Base-by-base conservation (phyloP, 2,113 vertebrate genomes). In the Ptychochromis oligacanthus region DNA sequence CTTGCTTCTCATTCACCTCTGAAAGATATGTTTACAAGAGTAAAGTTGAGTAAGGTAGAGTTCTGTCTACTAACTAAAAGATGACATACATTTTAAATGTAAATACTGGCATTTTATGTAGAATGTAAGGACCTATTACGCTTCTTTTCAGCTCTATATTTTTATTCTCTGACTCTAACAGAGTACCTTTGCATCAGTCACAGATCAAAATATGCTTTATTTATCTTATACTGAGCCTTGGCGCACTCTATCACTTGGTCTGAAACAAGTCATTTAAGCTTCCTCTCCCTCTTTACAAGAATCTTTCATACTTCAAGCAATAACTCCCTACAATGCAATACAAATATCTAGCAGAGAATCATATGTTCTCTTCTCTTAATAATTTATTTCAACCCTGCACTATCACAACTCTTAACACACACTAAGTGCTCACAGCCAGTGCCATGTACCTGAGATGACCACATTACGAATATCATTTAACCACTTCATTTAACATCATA, bases 1-100 rank as follows among this genome's bases (percentile, higher is more conserved):
- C 81, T 22, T 79, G 59, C 57, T 75, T 74, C 49, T 91, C 90
- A 62, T 74, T 78, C 20, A 64, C 54, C 56, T 90, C 95, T 93
- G 75, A 58, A 60, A 9, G 20, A 22, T 78, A 64, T 61, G 13
- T 34, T 61, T 0, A 80, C 15, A 75, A 60, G 0, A 61, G 3
- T 22, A 56, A 79, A 57, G 75, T 65, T 20, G 38, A 56, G 14
- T 34, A 6, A 55, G 9, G 2, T 52, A 20, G 20, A 49, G 49
- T 72, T 52, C 65, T 52, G 65, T 72, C 10, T 72, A 67, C 15
- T 26, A 26, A 49, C 9, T 18, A 12, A 43, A 49, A 52, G 24
- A 43, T 70, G 65, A 20, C 1, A 0, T 70, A 70, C 10, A 72
- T 31, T 54, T 54, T 20, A 54, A 72, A 72, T 72, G 4, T 54